Base-by-base conservation (phyloP, 2,888 invertebrate genomes). In the Drosophila neonasuta region DNA sequence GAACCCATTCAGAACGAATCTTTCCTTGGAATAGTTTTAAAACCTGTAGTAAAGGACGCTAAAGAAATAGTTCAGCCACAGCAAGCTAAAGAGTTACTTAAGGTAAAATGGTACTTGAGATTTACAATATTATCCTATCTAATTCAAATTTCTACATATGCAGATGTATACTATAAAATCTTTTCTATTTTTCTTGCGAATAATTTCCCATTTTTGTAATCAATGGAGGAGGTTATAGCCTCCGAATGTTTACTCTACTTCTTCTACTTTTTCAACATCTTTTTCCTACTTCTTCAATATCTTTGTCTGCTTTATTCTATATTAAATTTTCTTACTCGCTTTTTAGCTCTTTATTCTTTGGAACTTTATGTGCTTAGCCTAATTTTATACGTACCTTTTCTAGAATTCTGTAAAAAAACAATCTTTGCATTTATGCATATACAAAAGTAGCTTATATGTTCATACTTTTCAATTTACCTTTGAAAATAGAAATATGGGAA, bases 11-110 rank as follows among this genome's bases (percentile, higher is more conserved):
- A 91, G 89, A 89, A 91, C 85, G 93, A 93, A 88, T 92, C 91
- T 86, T 94, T 94, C 90, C 90, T 93, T 86, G 91, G 91, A 74
- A 90, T 94, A 76, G 93, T 93, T 88, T 92, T 94, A 86, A 94
- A 94, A 90, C 94, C 93, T 51, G 93, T 93, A 68, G 91, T 92
- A 74, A 86, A 88, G 73, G 91, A 90, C 80, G 80, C 88, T 48
- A 87, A 88, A 80, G 91, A 90, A 78, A 90, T 90, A 69, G 87
- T 74, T 68, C 74, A 58, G 30, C 87, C 89, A 34, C 89, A 91
- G 71, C 88, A 88, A 74, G 89, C 88, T 24, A 88, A 86, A 61
- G 77, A 84, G 62, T 80, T 89, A 74, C 79, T 88, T 55, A 90
- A 91, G 90, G 91, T 91, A 90, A 86, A 55, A 54, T 42, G 5